Evolutionary conservation across 2,113 vertebrate species (phyloP).

Genomic region (Callionymus lyra): DNA sequence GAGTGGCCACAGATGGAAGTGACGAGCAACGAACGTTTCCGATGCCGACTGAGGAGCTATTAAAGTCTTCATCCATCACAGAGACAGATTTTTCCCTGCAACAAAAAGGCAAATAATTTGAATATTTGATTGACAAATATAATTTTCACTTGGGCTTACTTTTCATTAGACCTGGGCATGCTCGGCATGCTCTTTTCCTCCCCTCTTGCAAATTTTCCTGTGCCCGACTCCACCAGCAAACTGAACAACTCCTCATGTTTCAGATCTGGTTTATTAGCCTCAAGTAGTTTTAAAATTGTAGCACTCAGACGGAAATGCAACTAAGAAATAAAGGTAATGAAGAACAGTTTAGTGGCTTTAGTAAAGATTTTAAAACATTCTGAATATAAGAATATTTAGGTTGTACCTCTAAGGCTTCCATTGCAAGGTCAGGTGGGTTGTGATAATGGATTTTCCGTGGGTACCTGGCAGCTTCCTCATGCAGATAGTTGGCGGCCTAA

Average conservation of each 20-base stretch:
- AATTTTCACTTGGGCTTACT: slow-evolving; percentile 66
- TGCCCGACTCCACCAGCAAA: slow-evolving; percentile 85
- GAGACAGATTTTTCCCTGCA: slow-evolving; percentile 83
- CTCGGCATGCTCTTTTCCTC: slow-evolving; percentile 94
- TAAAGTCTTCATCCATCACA: slow-evolving; percentile 86
- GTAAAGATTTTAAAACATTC: background rate
- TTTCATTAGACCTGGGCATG: slow-evolving; percentile 82
- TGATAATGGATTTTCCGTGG: slow-evolving; percentile 98
- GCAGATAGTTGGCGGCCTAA: slow-evolving; percentile 81
- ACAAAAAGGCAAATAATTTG: slow-evolving; percentile 2
- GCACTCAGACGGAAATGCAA: slow-evolving; percentile 88
- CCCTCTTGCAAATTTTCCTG: slow-evolving; percentile 88
- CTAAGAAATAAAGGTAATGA: slow-evolving; percentile 47
- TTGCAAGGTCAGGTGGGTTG: slow-evolving; percentile 92
- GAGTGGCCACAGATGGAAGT: slow-evolving; percentile 79
- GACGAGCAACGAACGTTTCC: slow-evolving; percentile 65
- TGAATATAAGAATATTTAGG: slow-evolving; percentile 3
- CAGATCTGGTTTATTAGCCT: slow-evolving; percentile 64
- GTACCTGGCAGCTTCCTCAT: slow-evolving; percentile 93
- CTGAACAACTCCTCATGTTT: slow-evolving; percentile 79
- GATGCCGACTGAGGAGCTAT: slow-evolving; percentile 75
- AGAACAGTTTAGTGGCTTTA: background rate
- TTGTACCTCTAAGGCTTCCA: slow-evolving; percentile 94
- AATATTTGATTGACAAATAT: background rate
- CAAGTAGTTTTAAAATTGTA: slow-evolving; percentile 89